A percentile compares a stretch with the other conserved stretches of the same genome.
phyloP scores from a whole-genome alignment of 2,113 vertebrate genomes.

The Hassar affinis region DNA sequence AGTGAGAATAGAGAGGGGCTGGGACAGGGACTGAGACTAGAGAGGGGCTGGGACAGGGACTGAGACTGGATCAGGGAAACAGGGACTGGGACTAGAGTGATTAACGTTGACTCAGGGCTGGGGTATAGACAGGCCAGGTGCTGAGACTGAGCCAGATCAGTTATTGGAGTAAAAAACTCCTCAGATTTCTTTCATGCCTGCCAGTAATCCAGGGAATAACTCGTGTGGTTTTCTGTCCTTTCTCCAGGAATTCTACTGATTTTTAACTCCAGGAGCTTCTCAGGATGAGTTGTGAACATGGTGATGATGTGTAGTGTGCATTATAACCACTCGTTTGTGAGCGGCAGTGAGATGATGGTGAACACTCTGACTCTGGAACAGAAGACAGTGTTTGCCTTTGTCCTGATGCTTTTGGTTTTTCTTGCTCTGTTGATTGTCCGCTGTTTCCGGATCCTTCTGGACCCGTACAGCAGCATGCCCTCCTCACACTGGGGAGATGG shows the following conservation, averaged over 20 bases:
- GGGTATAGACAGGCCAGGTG: neutral
- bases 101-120: neutral
- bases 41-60: neutral
- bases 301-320: conserved; percentile 86
- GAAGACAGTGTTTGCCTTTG: conserved; percentile 94
- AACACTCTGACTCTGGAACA: conserved; percentile 92
- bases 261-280: conserved; percentile 56
- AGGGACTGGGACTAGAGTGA: neutral
- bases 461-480: conserved; percentile 97
- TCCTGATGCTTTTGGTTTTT: conserved; percentile 92
- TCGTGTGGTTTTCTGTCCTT: conserved; percentile 18
- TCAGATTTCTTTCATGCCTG: neutral
- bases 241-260: conserved; percentile 39
- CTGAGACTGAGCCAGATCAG: neutral
- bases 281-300: conserved; percentile 65
- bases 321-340: conserved; percentile 90
- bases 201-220: neutral
- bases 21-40: neutral
- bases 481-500: conserved; percentile 95
- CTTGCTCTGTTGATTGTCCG: conserved; percentile 91
- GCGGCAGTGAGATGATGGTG: conserved; percentile 81
- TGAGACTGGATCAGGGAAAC: neutral
- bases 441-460: conserved; percentile 93
- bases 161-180: neutral
- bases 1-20: neutral